phyloP scores from a whole-genome alignment of 2,888 invertebrate species.

The Limnephilus marmoratus region DNA sequence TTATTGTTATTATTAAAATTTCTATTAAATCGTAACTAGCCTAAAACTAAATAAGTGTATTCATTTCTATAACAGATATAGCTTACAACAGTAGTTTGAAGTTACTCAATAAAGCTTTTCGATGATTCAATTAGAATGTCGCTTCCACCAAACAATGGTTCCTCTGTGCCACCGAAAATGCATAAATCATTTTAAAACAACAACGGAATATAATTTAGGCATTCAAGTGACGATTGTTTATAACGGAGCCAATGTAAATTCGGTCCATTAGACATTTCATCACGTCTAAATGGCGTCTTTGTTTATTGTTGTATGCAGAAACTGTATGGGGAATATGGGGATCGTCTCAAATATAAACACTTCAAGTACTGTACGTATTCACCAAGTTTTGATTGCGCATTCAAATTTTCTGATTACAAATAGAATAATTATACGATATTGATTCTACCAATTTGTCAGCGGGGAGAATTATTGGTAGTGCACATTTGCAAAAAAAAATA shows the following conservation, averaged over 20 bases:
- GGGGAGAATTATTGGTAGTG: no score
- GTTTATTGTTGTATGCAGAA: slow-evolving; percentile 39
- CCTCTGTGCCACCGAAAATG: slow-evolving; percentile 9
- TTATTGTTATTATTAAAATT: no score
- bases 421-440: not conserved
- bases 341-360: not conserved
- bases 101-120: not conserved
- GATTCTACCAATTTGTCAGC: not conserved
- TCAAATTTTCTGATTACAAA: not conserved
- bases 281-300: slow-evolving; percentile 50
- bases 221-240: slow-evolving; percentile 38
- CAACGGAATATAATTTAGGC: slow-evolving; percentile 18
- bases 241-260: slow-evolving; percentile 48
- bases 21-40: not conserved
- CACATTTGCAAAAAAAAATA: no score
- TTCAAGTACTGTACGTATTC: not conserved
- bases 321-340: not conserved
- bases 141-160: not conserved
- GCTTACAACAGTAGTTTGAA: not conserved
- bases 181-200: slow-evolving; percentile 24
- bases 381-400: not conserved
- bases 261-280: slow-evolving; percentile 16
- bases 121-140: not conserved
- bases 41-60: not conserved
- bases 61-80: not conserved